These are phyloP conservation scores for Ariolimax columbianus DNA, from an alignment of 2,888 invertebrate genomes.

Conservation along the genomic window DNA sequence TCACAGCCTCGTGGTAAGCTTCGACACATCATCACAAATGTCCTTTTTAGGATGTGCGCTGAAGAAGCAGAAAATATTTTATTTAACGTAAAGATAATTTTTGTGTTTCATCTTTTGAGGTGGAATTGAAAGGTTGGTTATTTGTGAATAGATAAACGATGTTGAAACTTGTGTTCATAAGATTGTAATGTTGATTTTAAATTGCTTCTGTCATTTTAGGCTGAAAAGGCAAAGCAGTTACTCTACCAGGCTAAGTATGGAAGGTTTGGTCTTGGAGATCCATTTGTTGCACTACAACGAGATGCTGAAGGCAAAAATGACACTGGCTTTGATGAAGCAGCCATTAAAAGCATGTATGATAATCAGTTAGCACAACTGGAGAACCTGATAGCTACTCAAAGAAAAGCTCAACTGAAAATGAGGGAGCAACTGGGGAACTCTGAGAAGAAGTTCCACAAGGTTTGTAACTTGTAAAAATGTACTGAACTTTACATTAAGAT, in stretches of 20 bases:
- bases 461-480: slow-evolving; percentile 65
- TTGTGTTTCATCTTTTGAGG: no score
- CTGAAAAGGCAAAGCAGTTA: slow-evolving; percentile 88
- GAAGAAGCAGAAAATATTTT: no score
- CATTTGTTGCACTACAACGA: slow-evolving; percentile 88
- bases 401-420: slow-evolving; percentile 86
- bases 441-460: slow-evolving; percentile 87
- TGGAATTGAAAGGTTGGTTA: no score
- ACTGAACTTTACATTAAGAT: no score
- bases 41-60: no score
- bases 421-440: slow-evolving; percentile 88
- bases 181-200: background rate
- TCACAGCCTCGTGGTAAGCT: no score
- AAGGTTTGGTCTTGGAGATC: slow-evolving; percentile 85
- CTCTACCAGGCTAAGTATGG: slow-evolving; percentile 87
- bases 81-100: no score
- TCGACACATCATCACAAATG: no score
- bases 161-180: no score
- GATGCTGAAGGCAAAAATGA: slow-evolving; percentile 83
- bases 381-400: slow-evolving; percentile 88
- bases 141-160: no score
- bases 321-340: slow-evolving; percentile 83
- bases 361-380: slow-evolving; percentile 89
- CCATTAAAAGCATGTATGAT: slow-evolving; percentile 85
- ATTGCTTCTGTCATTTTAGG: slow-evolving; percentile 80